These are phyloP conservation scores for Hirtodrosophila alboralis DNA, from an alignment of 2,888 invertebrate genomes.

Conservation along the genomic window DNA sequence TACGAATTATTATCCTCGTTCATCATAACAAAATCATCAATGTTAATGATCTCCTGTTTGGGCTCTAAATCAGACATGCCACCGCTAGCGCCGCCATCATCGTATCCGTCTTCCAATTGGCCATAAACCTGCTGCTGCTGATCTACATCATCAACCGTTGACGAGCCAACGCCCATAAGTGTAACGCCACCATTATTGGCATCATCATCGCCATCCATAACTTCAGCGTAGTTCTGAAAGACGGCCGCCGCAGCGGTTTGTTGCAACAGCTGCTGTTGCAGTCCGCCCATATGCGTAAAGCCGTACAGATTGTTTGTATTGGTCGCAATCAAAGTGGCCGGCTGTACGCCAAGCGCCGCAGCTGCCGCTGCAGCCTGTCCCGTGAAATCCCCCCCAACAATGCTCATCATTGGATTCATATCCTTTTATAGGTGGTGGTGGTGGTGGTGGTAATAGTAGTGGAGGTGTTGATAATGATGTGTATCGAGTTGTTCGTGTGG, in stretches of 20 bases:
- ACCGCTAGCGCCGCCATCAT: slow-evolving; percentile 65
- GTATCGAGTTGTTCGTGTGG: slow-evolving; percentile 31
- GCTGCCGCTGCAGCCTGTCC: slow-evolving; percentile 82
- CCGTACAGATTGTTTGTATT: slow-evolving; percentile 82
- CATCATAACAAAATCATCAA: slow-evolving; percentile 84
- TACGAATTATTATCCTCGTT: slow-evolving; percentile 83
- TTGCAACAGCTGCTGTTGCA: slow-evolving; percentile 83
- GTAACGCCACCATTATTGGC: slow-evolving; percentile 35
- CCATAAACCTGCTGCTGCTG: slow-evolving; percentile 74
- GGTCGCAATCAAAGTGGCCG: slow-evolving; percentile 78
- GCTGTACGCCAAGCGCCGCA: slow-evolving; percentile 81
- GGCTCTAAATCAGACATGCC: slow-evolving; percentile 76
- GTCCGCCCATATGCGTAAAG: slow-evolving; percentile 82
- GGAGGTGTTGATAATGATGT: slow-evolving; percentile 22
- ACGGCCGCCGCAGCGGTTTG: slow-evolving; percentile 81
- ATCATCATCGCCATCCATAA: slow-evolving; percentile 71
- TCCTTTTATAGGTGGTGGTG: slow-evolving; percentile 71
- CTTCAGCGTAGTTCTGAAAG: slow-evolving; percentile 82
- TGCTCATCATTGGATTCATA: slow-evolving; percentile 84
- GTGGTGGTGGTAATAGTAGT: slow-evolving; percentile 30
- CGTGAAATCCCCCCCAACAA: slow-evolving; percentile 84
- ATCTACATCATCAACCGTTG: slow-evolving; percentile 53
- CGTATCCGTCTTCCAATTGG: slow-evolving; percentile 74
- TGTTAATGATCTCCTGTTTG: slow-evolving; percentile 84
- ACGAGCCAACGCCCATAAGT: slow-evolving; percentile 52